A percentile compares a stretch with the other conserved stretches of the same genome.
phyloP scores from a whole-genome alignment of 2,113 vertebrate species.

The Oostethus manadensis region DNA sequence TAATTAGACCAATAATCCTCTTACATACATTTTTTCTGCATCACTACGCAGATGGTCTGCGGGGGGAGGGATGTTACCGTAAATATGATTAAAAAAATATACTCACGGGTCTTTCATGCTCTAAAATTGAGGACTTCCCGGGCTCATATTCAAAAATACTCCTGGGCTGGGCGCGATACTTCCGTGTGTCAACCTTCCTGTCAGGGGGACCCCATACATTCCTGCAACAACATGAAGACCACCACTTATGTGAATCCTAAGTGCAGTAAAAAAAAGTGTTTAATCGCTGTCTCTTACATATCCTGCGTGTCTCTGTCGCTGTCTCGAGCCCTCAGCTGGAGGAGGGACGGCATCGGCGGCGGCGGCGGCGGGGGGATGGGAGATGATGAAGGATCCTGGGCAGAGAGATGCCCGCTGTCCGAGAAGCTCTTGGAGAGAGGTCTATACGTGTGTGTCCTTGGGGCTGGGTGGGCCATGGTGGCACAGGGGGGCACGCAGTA shows the following conservation, averaged over 20 bases:
- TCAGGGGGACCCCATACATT: slow-evolving; percentile 96
- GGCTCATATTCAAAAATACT: slow-evolving; percentile 99
- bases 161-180: slow-evolving; percentile 93
- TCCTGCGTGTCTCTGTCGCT: slow-evolving; percentile 75
- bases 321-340: slow-evolving; percentile 80
- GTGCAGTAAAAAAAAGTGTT: no score
- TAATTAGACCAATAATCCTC: no score
- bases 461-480: slow-evolving; percentile 83
- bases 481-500: slow-evolving; percentile 71
- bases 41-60: no score
- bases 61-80: background rate
- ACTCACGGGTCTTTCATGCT: slow-evolving; percentile 94
- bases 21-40: no score
- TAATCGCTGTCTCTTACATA: slow-evolving; percentile 65
- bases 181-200: slow-evolving; percentile 94
- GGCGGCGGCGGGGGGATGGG: slow-evolving; percentile 69
- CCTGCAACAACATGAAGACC: slow-evolving; percentile 57
- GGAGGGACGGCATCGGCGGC: slow-evolving; percentile 80
- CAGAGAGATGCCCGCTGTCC: slow-evolving; percentile 70
- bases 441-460: slow-evolving; percentile 90
- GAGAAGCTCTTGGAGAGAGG: slow-evolving; percentile 87
- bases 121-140: slow-evolving; percentile 93
- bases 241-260: no score
- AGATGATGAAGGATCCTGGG: slow-evolving; percentile 75
- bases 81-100: slow-evolving; percentile 2